These are phyloP conservation scores for Caenorhabditis inopinata DNA, from an alignment of 1,140 invertebrate species.

Conservation along the genomic window DNA sequence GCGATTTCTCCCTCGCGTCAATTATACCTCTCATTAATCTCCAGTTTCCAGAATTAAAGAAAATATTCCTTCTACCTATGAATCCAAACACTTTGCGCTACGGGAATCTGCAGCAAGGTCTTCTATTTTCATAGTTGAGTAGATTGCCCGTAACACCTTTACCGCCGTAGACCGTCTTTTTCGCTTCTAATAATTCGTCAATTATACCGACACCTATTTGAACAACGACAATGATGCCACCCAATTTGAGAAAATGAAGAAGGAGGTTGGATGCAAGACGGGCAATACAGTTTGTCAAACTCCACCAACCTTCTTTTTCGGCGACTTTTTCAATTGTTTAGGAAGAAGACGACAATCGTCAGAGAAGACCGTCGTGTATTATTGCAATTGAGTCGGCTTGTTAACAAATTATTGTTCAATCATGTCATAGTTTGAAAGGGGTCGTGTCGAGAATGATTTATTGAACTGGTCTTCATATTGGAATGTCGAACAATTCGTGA, in stretches of 20 bases:
- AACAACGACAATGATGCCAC: slow-evolving; percentile 21
- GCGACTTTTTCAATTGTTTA: slow-evolving; percentile 10
- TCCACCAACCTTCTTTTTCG: background rate
- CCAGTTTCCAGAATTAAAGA: background rate
- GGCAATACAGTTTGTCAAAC: slow-evolving; percentile 2
- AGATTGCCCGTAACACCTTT: slow-evolving; percentile 26
- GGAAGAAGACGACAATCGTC: background rate
- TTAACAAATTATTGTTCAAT: slow-evolving; percentile 33
- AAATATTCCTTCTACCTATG: background rate
- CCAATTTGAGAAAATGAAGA: slow-evolving; percentile 28
- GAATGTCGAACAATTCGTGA: background rate
- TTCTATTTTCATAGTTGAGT: slow-evolving; percentile 19
- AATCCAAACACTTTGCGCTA: background rate
- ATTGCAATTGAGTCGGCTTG: slow-evolving; percentile 30
- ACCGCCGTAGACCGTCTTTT: background rate
- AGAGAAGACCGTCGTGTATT: background rate
- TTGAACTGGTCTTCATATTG: slow-evolving; percentile 22
- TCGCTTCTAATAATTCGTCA: slow-evolving; percentile 13
- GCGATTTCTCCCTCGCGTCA: slow-evolving; percentile 7
- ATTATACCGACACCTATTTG: slow-evolving; percentile 24
- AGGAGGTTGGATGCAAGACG: background rate
- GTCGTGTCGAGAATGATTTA: slow-evolving; percentile 15
- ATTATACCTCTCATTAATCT: slow-evolving; percentile 5
- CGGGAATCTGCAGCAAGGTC: background rate
- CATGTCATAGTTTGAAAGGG: background rate